Evolutionary conservation across 1,140 invertebrate genomes (phyloP).

Genomic region (Drosophila simulans): DNA sequence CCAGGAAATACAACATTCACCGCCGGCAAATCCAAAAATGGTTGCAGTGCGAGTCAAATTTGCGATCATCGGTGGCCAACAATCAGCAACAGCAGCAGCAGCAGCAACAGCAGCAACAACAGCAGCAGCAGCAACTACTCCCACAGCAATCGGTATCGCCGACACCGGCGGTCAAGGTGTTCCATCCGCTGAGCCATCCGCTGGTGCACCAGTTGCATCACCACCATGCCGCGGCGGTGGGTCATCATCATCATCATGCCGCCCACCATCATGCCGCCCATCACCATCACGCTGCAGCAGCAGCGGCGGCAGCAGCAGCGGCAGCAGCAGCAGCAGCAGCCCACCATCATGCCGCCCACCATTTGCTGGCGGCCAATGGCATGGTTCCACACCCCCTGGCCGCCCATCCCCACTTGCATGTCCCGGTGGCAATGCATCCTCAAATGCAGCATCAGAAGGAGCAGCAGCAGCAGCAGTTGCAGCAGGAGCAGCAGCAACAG

Average conservation of each 20-base stretch:
- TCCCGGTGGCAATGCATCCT: slow-evolving; percentile 59
- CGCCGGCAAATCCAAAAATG: slow-evolving; percentile 95
- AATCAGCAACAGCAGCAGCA: slow-evolving; percentile 75
- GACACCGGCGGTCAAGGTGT: slow-evolving; percentile 34
- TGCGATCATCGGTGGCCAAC: slow-evolving; percentile 88
- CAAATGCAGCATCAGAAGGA: slow-evolving; percentile 46
- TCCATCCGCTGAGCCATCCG: slow-evolving; percentile 60
- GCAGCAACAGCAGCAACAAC: slow-evolving; percentile 64
- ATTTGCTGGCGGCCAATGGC: slow-evolving; percentile 60
- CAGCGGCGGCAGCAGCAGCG: slow-evolving; percentile 60
- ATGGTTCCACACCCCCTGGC: slow-evolving; percentile 63
- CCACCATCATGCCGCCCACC: slow-evolving; percentile 58
- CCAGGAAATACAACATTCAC: slow-evolving; percentile 94
- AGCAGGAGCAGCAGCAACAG: slow-evolving; percentile 25
- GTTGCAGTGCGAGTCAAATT: slow-evolving; percentile 91
- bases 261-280: slow-evolving; percentile 49
- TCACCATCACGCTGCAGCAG: slow-evolving; percentile 57
- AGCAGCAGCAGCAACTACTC: slow-evolving; percentile 53
- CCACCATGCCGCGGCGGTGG: slow-evolving; percentile 34
- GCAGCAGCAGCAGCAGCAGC: slow-evolving; percentile 60
- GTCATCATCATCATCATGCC: slow-evolving; percentile 34
- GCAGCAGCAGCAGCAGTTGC: slow-evolving; percentile 12
- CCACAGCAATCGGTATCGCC: slow-evolving; percentile 46
- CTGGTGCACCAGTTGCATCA: slow-evolving; percentile 62
- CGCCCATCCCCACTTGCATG: slow-evolving; percentile 70